A percentile compares a stretch with the other conserved stretches of the same genome.
These are phyloP conservation scores for Hyposmocoma kahamanoa DNA, from an alignment of 1,140 invertebrate genomes.

Conservation along the genomic window DNA sequence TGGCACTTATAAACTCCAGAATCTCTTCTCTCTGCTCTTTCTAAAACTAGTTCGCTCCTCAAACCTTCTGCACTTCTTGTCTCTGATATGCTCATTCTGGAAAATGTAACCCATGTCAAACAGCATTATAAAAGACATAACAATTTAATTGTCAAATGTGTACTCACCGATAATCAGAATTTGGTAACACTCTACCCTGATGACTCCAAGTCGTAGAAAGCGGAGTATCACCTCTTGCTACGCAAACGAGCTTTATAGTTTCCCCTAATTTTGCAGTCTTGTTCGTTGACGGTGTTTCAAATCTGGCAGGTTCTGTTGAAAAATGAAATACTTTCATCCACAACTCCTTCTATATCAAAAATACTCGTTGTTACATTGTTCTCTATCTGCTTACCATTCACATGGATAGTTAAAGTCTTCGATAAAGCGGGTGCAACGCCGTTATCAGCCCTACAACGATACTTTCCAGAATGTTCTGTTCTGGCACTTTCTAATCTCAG, in stretches of 20 bases:
- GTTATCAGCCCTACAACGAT: slow-evolving; percentile 90
- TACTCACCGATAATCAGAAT: slow-evolving; percentile 75
- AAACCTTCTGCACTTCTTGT: slow-evolving; percentile 81
- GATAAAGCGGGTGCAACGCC: slow-evolving; percentile 86
- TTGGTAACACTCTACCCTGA: slow-evolving; percentile 54
- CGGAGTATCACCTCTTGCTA: slow-evolving; percentile 89
- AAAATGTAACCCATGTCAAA: too few species aligned
- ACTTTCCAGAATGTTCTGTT: slow-evolving; percentile 86
- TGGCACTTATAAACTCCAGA: slow-evolving; percentile 90
- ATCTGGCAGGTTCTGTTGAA: slow-evolving; percentile 83
- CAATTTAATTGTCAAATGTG: too few species aligned
- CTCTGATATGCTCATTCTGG: slow-evolving; percentile 74
- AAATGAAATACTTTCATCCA: background rate
- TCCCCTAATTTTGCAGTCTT: slow-evolving; percentile 81
- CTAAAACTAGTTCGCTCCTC: slow-evolving; percentile 80
- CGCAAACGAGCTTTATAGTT: slow-evolving; percentile 82
- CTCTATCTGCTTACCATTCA: slow-evolving; percentile 79
- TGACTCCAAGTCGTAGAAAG: slow-evolving; percentile 87
- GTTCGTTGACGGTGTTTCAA: slow-evolving; percentile 81
- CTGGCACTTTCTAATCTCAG: slow-evolving; percentile 81
- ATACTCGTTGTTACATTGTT: background rate
- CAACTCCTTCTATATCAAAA: background rate
- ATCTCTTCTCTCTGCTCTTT: slow-evolving; percentile 82
- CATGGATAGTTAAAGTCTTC: slow-evolving; percentile 84
- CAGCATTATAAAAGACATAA: too few species aligned